Evolutionary conservation across 2,888 invertebrate genomes (phyloP).

Genomic region (Plebejus anna): DNA sequence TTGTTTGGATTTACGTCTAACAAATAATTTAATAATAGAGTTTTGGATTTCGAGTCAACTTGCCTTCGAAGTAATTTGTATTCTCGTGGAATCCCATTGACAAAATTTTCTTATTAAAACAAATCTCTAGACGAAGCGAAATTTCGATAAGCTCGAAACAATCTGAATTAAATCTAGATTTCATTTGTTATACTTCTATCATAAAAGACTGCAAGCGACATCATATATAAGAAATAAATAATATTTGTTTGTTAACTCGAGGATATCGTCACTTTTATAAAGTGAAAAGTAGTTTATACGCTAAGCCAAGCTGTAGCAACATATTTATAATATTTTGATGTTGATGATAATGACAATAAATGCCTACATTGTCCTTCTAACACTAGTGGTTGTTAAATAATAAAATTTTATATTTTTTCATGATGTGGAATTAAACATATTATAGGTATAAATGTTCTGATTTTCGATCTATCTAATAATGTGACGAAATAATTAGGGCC

Average conservation of each 20-base stretch:
- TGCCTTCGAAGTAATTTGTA: constrained; percentile 25
- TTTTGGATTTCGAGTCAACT: constrained; percentile 25
- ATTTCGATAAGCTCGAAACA: constrained; percentile 32
- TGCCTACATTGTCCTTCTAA: too few relatives aligned
- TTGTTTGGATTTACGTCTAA: constrained; percentile 11
- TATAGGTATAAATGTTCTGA: background rate
- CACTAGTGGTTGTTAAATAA: too few relatives aligned
- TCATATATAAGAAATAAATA: background rate
- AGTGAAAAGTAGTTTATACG: too few relatives aligned
- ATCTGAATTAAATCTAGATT: constrained; percentile 17
- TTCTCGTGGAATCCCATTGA: constrained; percentile 29
- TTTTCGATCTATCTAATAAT: background rate
- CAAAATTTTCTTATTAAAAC: constrained; percentile 30
- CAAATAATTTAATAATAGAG: constrained; percentile 26
- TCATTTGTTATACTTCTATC: background rate
- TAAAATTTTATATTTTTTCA: too few relatives aligned
- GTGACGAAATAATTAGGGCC: constrained; percentile 36
- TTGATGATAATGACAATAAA: too few relatives aligned
- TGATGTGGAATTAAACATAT: background rate
- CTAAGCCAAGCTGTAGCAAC: too few relatives aligned
- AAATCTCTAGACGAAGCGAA: constrained; percentile 30
- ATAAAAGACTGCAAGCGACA: background rate
- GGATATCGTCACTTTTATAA: too few relatives aligned
- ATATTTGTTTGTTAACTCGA: too few relatives aligned
- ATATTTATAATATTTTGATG: too few relatives aligned